Base-by-base conservation (phyloP, 2,888 invertebrate species). In the Caenorhabditis sinica region DNA sequence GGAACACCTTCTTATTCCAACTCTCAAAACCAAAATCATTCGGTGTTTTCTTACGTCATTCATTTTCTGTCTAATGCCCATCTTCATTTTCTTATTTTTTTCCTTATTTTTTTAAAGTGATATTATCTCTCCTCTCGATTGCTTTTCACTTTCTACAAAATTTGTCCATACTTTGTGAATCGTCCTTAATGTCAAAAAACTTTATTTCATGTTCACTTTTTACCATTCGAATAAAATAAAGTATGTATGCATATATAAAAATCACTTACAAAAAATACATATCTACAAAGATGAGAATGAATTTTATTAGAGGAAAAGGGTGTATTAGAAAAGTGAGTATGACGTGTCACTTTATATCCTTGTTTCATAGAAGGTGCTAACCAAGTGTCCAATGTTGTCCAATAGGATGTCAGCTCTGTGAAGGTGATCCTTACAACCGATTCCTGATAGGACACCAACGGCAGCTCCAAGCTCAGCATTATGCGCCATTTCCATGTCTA, bases 401-500 rank as follows among this genome's bases (percentile, higher is more conserved):
- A 84, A 40, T 17, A 84, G 72, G 65, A 91, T 84, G 49, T 92
- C 91, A 28, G 92, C 91, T 56, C 89, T 88, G 20, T 90, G 83
- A 20, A 92, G 86, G 58, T 92, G 89, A 58, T 92, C 87, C 33
- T 80, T 88, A 23, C 87, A 88, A 8, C 91, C 91, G 53, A 92
- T 88, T 17, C 94, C 94, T 73, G 93, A 93, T 23, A 94, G 89
- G 17, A 94, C 94, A 3, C 93, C 94, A 15, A 94, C 92, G 30
- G 92, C 93, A 83, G 92, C 93, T 28, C 93, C 93, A 17, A 94
- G 90, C 25, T 93, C 91, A 15, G 94, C 94, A 4, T 93, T 92
- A 53, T 92, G 90, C 13, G 93, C 94, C 93, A 94, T 93, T 40
- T 93, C 93, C 82, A 94, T 92, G 87, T 94, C 94, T 1, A 93